Percentiles rank a stretch among this genome's conserved stretches.
phyloP scores from a whole-genome alignment of 2,113 vertebrate genomes.

The Canis aureus region DNA sequence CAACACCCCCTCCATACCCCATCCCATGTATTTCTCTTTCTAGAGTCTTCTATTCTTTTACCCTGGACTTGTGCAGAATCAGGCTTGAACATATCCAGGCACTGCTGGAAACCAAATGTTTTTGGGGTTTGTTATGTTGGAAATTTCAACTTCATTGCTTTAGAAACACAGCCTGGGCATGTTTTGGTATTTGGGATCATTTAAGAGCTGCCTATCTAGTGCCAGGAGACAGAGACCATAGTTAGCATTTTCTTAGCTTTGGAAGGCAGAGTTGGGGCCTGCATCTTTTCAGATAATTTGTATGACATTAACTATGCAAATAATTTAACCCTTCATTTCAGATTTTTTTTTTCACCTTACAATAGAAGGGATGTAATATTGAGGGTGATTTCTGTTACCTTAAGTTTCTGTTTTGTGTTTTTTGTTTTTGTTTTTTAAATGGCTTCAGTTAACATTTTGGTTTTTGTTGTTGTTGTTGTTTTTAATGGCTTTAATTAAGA shows the following conservation, averaged over 20 bases:
- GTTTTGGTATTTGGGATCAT: slow-evolving; percentile 76
- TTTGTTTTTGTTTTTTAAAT: slow-evolving; percentile 17
- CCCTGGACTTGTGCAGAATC: slow-evolving; percentile 63
- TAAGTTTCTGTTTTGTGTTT: not conserved
- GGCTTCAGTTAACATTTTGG: not conserved
- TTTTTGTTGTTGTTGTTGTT: slow-evolving; percentile 35
- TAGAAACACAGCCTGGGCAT: slow-evolving; percentile 74
- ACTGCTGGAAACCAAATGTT: slow-evolving; percentile 78
- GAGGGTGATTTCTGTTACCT: not conserved
- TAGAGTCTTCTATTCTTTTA: slow-evolving; percentile 44
- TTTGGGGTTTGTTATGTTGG: slow-evolving; percentile 73
- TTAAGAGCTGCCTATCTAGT: slow-evolving; percentile 58
- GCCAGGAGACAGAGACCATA: slow-evolving; percentile 67
- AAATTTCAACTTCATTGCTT: slow-evolving; percentile 70
- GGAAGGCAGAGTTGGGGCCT: slow-evolving; percentile 20
- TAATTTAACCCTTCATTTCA: slow-evolving; percentile 31
- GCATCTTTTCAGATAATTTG: slow-evolving; percentile 38
- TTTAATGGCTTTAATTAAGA: not conserved
- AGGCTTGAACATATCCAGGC: slow-evolving; percentile 64
- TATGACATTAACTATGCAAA: not conserved
- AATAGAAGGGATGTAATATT: not conserved
- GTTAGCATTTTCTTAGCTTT: slow-evolving; percentile 54
- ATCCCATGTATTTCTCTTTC: not conserved
- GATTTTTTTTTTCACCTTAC: slow-evolving; percentile 43
- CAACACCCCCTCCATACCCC: not conserved